These are phyloP conservation scores for Mamestra brassicae DNA, from an alignment of 2,888 invertebrate genomes.

Conservation along the genomic window DNA sequence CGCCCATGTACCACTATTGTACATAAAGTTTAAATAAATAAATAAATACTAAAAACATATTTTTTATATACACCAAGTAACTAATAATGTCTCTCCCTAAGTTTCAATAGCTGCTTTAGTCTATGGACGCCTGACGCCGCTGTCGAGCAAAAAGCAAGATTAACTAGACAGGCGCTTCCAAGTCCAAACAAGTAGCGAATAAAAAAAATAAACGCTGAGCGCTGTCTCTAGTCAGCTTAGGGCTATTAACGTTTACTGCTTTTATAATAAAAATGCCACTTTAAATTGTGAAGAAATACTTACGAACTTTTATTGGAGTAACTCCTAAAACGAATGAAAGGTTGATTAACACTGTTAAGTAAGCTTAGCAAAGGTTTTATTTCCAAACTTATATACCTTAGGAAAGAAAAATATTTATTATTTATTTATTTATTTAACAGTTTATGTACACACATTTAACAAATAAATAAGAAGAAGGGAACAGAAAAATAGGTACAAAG, in stretches of 20 bases:
- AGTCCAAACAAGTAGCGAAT: slow-evolving; percentile 42
- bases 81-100: slow-evolving; percentile 19
- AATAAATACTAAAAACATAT: neutral
- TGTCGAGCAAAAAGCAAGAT: slow-evolving; percentile 59
- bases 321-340: slow-evolving; percentile 27
- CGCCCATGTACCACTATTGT: too few species aligned
- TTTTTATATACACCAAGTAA: neutral
- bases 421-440: neutral
- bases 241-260: slow-evolving; percentile 44
- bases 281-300: slow-evolving; percentile 26
- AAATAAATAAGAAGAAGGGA: too few species aligned
- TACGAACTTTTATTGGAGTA: neutral
- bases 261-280: slow-evolving; percentile 33
- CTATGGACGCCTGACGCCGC: slow-evolving; percentile 47
- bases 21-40: too few species aligned
- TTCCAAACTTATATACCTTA: neutral
- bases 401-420: neutral
- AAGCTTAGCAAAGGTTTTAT: neutral
- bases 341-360: slow-evolving; percentile 5
- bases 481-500: too few species aligned
- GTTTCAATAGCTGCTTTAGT: slow-evolving; percentile 32
- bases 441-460: too few species aligned
- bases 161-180: slow-evolving; percentile 60
- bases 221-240: slow-evolving; percentile 50
- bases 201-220: slow-evolving; percentile 54